Evolutionary conservation across 37 sponge, comb jelly and placozoan species (phyloP), one percentile per base, ranked within the genome.

Genomic region (Diacarnus erythraeanus): DNA sequence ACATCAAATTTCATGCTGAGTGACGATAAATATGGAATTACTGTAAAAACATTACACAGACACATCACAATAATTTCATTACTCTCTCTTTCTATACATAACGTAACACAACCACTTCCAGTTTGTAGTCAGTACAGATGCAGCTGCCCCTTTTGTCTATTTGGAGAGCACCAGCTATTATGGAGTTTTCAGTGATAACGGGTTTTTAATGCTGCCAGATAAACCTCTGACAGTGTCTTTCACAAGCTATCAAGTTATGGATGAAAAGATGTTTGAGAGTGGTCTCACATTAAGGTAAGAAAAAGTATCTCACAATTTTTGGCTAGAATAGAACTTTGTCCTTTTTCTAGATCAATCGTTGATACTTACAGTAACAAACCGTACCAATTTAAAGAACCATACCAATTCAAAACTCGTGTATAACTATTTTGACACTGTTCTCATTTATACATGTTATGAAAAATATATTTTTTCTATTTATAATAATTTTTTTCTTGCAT

Each of bases 121-220:
- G 93, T 88, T 93, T 37, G 23, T 51, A 1, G 54, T 93, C 36
- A 60, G 61, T 38, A 77, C 86, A 4, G 22, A 22, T 25, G 83
- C 80, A 43, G 83, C 78, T 29, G 94, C 94, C 71, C 90, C 91
- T 3, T 93, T 71, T 89, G 91, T 93, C 20, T 82, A 79, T n/a
- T 64, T 93, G 59, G 65, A 73, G 31, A 75, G 60, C 51, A 29
- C 37, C 4, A 56, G 6, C 27, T 38, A 86, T n/a, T 1, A 47
- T 75, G 93, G 93, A 27, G 69, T 79, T 42, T 92, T 92, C 93
- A 93, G 94, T 82, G 89, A 92, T 51, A 92, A 92, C 72, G 90
- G 87, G 39, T 89, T 89, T 73, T 47, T 92, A 63, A 21, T 84
- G 72, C 34, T 80, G 54, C 86, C 89, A 4, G 38, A 70, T 20